A percentile compares a stretch with the other conserved stretches of the same genome.
phyloP scores from a whole-genome alignment of 2,888 invertebrate genomes.

The Byasa hedistus region DNA sequence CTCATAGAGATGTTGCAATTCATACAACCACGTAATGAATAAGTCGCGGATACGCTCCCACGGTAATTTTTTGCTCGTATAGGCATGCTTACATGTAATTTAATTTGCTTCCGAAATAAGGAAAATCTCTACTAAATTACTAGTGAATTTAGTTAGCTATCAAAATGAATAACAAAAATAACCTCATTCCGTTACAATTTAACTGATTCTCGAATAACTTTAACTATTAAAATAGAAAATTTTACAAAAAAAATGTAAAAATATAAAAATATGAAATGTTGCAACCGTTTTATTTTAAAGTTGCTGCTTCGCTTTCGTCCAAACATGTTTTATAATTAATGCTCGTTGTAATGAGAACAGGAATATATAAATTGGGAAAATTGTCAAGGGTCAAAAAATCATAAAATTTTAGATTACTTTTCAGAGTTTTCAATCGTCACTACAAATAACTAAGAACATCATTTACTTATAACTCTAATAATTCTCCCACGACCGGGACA shows the following conservation, averaged over 20 bases:
- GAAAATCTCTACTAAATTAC: slow-evolving; percentile 4
- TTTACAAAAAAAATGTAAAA: not conserved
- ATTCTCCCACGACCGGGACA: too few species aligned
- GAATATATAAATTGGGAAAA: slow-evolving; percentile 13
- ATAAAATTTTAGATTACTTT: too few species aligned
- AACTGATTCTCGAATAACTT: too few species aligned
- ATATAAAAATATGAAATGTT: slow-evolving; percentile 13
- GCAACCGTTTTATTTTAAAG: not conserved
- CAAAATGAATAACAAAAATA: too few species aligned
- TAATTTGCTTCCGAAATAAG: slow-evolving; percentile 14
- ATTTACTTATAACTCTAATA: too few species aligned
- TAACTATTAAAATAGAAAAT: not conserved
- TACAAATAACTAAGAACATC: too few species aligned
- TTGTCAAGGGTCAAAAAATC: too few species aligned
- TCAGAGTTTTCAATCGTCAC: too few species aligned
- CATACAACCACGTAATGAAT: slow-evolving; percentile 22
- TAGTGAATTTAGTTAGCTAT: not conserved
- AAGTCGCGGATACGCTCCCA: slow-evolving; percentile 31
- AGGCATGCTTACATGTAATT: slow-evolving; percentile 5
- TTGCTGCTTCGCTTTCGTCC: slow-evolving; percentile 8
- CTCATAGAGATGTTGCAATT: slow-evolving; percentile 24
- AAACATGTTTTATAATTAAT: slow-evolving; percentile 19
- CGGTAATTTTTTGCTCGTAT: slow-evolving; percentile 31
- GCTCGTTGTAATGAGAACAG: slow-evolving; percentile 7
- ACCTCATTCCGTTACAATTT: too few species aligned